phyloP scores from a whole-genome alignment of 2,888 invertebrate species.

The Habrosyne pyritoides region DNA sequence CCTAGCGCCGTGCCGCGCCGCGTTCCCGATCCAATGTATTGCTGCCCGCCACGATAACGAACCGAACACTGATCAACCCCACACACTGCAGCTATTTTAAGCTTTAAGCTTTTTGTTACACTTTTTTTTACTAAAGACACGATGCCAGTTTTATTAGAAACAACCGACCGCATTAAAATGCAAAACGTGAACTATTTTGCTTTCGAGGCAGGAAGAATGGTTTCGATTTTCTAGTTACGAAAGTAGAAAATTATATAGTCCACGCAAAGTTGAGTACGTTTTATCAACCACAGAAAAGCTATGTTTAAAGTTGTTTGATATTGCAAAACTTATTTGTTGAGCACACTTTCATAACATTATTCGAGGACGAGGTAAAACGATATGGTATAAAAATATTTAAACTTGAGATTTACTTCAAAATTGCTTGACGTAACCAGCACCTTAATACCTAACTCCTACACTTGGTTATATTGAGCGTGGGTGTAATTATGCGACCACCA shows the following conservation, averaged over 20 bases:
- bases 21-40: conserved; percentile 51
- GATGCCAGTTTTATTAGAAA: conserved; percentile 18
- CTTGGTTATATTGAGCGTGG: conserved; percentile 30
- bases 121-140: conserved; percentile 26
- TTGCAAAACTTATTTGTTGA: conserved; percentile 32
- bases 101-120: conserved; percentile 21
- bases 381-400: conserved; percentile 20
- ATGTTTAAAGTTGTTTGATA: conserved; percentile 17
- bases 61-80: conserved; percentile 52
- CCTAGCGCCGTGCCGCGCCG: not conserved
- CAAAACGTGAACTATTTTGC: not conserved
- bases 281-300: not conserved
- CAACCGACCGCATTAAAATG: not conserved
- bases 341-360: conserved; percentile 15
- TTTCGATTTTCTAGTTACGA: conserved; percentile 20
- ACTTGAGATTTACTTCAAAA: conserved; percentile 19
- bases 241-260: conserved; percentile 26
- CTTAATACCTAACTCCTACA: conserved; percentile 26
- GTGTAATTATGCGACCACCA: conserved; percentile 30
- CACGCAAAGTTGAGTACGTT: conserved; percentile 12
- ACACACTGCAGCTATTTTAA: conserved; percentile 36
- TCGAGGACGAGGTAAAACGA: conserved; percentile 22
- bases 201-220: conserved; percentile 11
- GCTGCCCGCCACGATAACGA: conserved; percentile 56
- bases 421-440: not conserved